These are phyloP conservation scores for Leucoraja erinaceus DNA, from an alignment of 2,113 vertebrate species.

Conservation along the genomic window DNA sequence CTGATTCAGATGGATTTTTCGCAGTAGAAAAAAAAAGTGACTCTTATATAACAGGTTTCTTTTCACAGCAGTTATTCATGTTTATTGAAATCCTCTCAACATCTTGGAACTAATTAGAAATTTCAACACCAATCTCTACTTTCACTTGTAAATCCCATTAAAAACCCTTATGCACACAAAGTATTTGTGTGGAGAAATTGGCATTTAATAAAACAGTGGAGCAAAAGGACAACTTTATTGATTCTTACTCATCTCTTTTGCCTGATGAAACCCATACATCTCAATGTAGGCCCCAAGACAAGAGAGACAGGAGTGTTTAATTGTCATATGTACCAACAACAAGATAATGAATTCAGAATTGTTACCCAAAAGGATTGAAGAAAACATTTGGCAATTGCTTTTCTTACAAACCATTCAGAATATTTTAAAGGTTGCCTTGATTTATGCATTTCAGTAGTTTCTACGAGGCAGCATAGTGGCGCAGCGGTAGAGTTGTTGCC, in stretches of 20 bases:
- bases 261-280: neutral
- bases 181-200: neutral
- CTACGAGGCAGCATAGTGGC: too few species aligned
- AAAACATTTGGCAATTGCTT: neutral
- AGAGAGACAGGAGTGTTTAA: too few species aligned
- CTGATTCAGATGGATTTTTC: neutral
- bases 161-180: neutral
- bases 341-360: neutral
- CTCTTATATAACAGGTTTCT: neutral
- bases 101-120: neutral
- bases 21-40: neutral
- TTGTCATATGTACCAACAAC: too few species aligned
- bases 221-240: neutral
- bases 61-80: neutral
- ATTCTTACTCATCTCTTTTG: neutral
- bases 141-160: neutral
- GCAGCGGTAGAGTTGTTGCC: too few species aligned
- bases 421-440: neutral
- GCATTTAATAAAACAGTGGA: neutral
- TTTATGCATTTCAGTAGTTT: neutral
- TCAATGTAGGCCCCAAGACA: neutral
- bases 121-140: neutral
- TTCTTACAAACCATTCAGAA: neutral
- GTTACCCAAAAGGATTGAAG: neutral
- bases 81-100: conserved; percentile 21